These are phyloP conservation scores for Theodoxus fluviatilis DNA, from an alignment of 2,888 invertebrate genomes.

Conservation along the genomic window DNA sequence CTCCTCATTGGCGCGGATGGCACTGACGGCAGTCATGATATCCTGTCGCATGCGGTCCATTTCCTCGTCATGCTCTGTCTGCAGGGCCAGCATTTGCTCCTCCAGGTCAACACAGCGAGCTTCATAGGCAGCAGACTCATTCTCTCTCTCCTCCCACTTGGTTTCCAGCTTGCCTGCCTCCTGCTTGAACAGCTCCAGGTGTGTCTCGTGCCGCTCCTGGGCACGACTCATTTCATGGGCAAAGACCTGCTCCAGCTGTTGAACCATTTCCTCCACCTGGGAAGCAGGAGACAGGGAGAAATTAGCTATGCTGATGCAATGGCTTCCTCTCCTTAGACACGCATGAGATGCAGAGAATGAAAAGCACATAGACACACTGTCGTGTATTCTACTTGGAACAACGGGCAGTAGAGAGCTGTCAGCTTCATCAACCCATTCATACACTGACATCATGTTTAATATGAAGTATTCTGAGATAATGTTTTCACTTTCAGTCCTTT, in stretches of 20 bases:
- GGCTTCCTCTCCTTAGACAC: too few species aligned
- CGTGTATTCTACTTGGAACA: too few species aligned
- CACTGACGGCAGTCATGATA: constrained; percentile 66
- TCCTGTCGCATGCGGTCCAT: constrained; percentile 62
- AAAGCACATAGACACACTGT: too few species aligned
- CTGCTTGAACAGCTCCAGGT: constrained; percentile 51
- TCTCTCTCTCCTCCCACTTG: constrained; percentile 46
- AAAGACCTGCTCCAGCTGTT: constrained; percentile 46
- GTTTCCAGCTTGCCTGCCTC: constrained; percentile 41
- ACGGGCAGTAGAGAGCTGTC: too few species aligned
- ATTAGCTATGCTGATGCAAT: too few species aligned
- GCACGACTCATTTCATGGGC: constrained; percentile 48
- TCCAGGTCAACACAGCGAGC: constrained; percentile 41
- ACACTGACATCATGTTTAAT: too few species aligned
- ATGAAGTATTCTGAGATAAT: too few species aligned
- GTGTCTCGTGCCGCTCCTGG: constrained; percentile 51
- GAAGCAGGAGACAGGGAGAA: too few species aligned
- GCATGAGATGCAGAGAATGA: too few species aligned
- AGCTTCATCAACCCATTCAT: too few species aligned
- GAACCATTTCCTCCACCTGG: constrained; percentile 43
- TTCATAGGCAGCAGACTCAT: constrained; percentile 51
- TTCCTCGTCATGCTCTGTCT: constrained; percentile 64
- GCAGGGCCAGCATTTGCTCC: constrained; percentile 55
- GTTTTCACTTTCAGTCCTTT: too few species aligned
- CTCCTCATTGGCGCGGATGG: constrained; percentile 55